Evolutionary conservation across 2,113 vertebrate genomes (phyloP).

Genomic region (Ptychochromis oligacanthus): DNA sequence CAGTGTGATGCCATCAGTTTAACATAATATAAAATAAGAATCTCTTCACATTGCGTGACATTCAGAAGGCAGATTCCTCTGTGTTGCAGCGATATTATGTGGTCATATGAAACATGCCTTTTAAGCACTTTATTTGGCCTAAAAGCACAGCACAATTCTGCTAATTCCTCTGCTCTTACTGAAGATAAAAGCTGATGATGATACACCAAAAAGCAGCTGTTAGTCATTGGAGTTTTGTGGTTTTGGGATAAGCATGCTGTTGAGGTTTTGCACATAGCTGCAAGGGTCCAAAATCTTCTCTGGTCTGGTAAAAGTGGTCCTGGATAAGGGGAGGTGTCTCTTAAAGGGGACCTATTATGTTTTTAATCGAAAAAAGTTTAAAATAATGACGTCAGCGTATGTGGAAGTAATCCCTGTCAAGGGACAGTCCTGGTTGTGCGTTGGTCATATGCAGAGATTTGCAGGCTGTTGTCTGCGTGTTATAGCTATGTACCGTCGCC

Average conservation of each 20-base stretch:
- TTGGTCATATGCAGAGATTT: neutral
- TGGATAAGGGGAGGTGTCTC: neutral
- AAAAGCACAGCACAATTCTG: neutral
- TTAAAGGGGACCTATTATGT: neutral
- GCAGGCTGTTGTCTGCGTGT: neutral
- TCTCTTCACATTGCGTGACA: neutral
- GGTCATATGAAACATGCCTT: neutral
- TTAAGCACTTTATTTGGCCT: neutral
- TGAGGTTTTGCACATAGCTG: conserved; percentile 39
- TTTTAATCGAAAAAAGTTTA: neutral
- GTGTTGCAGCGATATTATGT: neutral
- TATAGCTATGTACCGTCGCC: neutral
- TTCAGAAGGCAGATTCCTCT: neutral
- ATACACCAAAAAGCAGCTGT: conserved; percentile 26
- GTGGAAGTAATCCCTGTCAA: neutral
- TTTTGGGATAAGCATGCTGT: conserved; percentile 20
- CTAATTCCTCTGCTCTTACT: conserved; percentile 20
- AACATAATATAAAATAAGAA: neutral
- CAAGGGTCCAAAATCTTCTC: neutral
- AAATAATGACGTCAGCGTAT: neutral
- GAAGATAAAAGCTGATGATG: conserved; percentile 13
- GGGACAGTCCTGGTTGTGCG: neutral
- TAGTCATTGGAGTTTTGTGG: conserved; percentile 46
- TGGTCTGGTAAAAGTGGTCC: conserved; percentile 8
- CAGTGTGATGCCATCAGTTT: neutral